phyloP scores from a whole-genome alignment of 2,888 invertebrate genomes.

The Eupelmus urozonus region DNA sequence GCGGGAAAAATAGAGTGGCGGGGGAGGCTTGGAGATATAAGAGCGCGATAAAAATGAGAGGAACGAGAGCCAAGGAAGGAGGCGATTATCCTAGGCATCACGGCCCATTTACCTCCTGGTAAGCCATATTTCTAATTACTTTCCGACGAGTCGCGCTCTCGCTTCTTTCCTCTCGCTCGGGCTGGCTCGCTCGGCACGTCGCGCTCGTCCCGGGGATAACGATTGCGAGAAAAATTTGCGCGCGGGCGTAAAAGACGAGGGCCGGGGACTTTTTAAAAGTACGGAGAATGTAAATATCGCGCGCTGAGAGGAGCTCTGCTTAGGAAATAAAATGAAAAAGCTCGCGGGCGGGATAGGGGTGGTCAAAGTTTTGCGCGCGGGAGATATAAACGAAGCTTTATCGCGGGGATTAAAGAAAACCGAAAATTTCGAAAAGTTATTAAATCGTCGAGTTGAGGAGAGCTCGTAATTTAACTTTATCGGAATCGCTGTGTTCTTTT shows the following conservation, averaged over 20 bases:
- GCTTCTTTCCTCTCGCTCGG: conserved; percentile 37
- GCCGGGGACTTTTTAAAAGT: neutral
- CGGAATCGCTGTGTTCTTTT: conserved; percentile 59
- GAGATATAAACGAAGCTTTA: conserved; percentile 52
- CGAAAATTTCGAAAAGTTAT: conserved; percentile 67
- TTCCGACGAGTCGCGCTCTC: conserved; percentile 54
- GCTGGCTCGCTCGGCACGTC: conserved; percentile 14
- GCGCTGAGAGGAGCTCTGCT: neutral
- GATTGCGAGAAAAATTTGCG: conserved; percentile 63
- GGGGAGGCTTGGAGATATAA: conserved; percentile 29
- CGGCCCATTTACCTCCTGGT: conserved; percentile 73
- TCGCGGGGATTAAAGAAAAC: conserved; percentile 67
- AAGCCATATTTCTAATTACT: conserved; percentile 76
- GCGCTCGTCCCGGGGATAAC: conserved; percentile 36
- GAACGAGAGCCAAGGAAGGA: conserved; percentile 38
- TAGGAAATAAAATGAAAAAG: conserved; percentile 46
- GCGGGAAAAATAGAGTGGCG: conserved; percentile 16
- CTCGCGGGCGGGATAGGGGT: conserved; percentile 25
- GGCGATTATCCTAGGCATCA: conserved; percentile 71
- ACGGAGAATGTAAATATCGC: conserved; percentile 33
- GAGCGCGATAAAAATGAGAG: conserved; percentile 61
- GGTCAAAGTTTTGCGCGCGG: conserved; percentile 32
- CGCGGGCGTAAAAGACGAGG: neutral
- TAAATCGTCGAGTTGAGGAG: conserved; percentile 64
- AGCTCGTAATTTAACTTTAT: conserved; percentile 65